Evolutionary conservation across 2,113 vertebrate species (phyloP).

Genomic region (Ictalurus punctatus): DNA sequence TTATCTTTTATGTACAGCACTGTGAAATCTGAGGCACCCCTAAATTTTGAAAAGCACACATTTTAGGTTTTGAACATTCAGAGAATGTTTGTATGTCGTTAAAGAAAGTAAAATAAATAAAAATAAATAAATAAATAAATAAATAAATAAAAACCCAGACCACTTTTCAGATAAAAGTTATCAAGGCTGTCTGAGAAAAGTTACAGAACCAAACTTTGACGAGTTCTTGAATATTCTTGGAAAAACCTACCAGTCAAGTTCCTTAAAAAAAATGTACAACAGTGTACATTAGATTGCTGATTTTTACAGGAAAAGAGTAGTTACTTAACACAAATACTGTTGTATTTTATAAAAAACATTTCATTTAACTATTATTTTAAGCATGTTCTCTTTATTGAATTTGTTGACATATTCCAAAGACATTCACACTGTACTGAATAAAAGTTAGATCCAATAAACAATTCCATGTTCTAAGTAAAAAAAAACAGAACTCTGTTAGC

Average conservation of each 20-base stretch:
- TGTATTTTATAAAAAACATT: background rate
- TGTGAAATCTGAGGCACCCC: background rate
- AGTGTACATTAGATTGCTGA: background rate
- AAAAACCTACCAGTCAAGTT: background rate
- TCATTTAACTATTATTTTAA: too few relatives aligned
- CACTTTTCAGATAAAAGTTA: background rate
- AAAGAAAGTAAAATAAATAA: background rate
- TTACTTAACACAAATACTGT: background rate
- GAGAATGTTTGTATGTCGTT: background rate
- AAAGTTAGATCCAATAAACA: background rate
- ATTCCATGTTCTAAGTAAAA: background rate
- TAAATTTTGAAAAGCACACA: background rate
- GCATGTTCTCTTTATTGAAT: background rate
- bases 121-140: too few relatives aligned
- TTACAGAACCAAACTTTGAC: background rate
- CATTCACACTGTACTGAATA: background rate
- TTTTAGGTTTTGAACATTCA: background rate
- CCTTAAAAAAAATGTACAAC: background rate
- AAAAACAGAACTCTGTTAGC: background rate
- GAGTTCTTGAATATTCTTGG: background rate
- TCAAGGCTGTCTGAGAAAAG: background rate
- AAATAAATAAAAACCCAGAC: too few relatives aligned
- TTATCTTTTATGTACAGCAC: background rate
- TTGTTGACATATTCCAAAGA: background rate
- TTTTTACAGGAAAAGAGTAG: background rate